Evolutionary conservation across 2,888 invertebrate genomes (phyloP).

Genomic region (Melipona bicolor): DNA sequence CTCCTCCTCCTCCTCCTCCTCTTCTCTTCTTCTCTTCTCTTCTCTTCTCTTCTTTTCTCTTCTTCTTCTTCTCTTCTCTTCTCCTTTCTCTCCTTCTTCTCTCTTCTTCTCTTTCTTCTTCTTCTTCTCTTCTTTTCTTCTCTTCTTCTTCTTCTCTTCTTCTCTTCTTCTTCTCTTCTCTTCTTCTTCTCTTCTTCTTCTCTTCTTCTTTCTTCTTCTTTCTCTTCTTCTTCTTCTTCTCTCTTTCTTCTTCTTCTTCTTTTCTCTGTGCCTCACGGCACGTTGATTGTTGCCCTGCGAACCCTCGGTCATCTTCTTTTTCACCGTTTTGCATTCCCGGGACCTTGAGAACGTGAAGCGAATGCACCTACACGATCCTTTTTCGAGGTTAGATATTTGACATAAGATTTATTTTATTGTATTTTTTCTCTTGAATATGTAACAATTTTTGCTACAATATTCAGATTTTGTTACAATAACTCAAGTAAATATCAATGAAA

Average conservation of each 20-base stretch:
- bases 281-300: conserved; percentile 78
- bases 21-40: too few species aligned
- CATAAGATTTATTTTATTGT: conserved; percentile 5
- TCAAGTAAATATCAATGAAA: not conserved
- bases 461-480: rapidly evolving
- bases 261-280: conserved; percentile 69
- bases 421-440: not conserved
- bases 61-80: conserved; percentile 7
- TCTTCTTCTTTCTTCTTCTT: conserved; percentile 44
- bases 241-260: conserved; percentile 60
- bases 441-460: not conserved
- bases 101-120: not conserved
- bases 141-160: not conserved
- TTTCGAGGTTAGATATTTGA: conserved; percentile 50
- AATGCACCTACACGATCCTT: conserved; percentile 73
- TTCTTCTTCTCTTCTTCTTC: conserved; percentile 31
- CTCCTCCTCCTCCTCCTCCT: too few species aligned
- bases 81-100: conserved; percentile 55
- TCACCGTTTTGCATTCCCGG: conserved; percentile 81
- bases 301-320: conserved; percentile 78
- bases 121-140: too few species aligned
- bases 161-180: conserved; percentile 54
- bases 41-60: too few species aligned
- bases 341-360: conserved; percentile 77
- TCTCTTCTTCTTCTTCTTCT: conserved; percentile 46